Evolutionary conservation across 2,113 vertebrate genomes (phyloP).

Genomic region (Empidonax alnorum): DNA sequence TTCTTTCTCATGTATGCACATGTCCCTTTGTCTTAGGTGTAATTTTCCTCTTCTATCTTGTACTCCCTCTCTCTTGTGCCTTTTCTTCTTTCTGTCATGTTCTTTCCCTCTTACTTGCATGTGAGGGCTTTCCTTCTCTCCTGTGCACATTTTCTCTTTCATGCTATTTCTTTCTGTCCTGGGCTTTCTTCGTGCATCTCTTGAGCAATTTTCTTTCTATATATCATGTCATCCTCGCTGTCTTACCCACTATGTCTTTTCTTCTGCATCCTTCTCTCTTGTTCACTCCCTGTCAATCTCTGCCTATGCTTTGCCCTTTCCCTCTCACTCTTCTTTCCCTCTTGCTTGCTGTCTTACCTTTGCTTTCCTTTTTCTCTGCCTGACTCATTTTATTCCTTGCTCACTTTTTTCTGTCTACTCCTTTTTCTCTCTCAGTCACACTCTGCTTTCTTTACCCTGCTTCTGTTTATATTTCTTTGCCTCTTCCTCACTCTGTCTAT

Average conservation of each 20-base stretch:
- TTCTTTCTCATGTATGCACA: rapidly evolving
- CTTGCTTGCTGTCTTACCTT: background rate
- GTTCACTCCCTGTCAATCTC: background rate
- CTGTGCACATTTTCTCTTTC: background rate
- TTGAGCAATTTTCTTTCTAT: rapidly evolving
- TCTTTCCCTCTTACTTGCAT: background rate
- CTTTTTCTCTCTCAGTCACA: background rate
- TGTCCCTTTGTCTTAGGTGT: background rate
- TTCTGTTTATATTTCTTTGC: background rate
- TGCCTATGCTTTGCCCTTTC: background rate
- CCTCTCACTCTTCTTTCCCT: background rate
- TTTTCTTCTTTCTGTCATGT: background rate
- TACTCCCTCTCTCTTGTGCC: background rate
- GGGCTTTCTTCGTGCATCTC: background rate
- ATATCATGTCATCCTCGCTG: background rate
- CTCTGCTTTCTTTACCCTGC: background rate
- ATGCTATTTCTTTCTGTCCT: background rate
- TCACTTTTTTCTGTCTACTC: background rate
- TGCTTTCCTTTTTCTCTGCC: background rate
- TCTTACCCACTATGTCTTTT: background rate
- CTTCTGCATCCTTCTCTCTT: background rate
- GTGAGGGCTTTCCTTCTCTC: background rate
- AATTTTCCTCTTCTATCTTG: background rate
- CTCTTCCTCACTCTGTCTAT: background rate
- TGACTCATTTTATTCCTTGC: background rate